Conservation (phyloP, 2,888 invertebrate genomes). For the Acanthosepion pharaonis region DNA sequence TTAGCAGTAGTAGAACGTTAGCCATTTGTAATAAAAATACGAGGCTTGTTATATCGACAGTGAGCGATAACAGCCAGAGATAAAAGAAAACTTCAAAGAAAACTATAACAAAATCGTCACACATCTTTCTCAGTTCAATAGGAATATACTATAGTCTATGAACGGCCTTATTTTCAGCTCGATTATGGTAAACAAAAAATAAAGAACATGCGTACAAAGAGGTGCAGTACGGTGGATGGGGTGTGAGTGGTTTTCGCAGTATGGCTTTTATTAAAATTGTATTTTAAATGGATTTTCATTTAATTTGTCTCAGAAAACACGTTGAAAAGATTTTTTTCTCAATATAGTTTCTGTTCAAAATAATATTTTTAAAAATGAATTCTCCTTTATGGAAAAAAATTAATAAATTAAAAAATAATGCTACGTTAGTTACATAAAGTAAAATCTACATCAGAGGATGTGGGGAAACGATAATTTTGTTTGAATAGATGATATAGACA, state of each 20-base stretch:
- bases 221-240: not conserved
- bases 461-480: too few species aligned
- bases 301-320: too few species aligned
- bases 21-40: not conserved
- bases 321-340: too few species aligned
- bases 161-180: not conserved
- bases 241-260: not conserved
- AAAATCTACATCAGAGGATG: too few species aligned
- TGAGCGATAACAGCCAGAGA: not conserved
- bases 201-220: not conserved
- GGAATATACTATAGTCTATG: not conserved
- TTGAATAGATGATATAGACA: too few species aligned
- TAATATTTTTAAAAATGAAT: too few species aligned
- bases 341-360: too few species aligned
- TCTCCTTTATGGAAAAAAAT: too few species aligned
- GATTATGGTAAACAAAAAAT: not conserved
- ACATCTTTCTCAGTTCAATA: not conserved
- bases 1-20: too few species aligned
- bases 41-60: not conserved
- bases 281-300: not conserved
- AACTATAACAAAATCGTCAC: not conserved
- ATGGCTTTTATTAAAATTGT: not conserved
- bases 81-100: not conserved
- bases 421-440: too few species aligned
- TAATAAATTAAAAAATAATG: too few species aligned